Base-by-base conservation (phyloP, 2,888 invertebrate genomes). In the Nephrotoma appendiculata region DNA sequence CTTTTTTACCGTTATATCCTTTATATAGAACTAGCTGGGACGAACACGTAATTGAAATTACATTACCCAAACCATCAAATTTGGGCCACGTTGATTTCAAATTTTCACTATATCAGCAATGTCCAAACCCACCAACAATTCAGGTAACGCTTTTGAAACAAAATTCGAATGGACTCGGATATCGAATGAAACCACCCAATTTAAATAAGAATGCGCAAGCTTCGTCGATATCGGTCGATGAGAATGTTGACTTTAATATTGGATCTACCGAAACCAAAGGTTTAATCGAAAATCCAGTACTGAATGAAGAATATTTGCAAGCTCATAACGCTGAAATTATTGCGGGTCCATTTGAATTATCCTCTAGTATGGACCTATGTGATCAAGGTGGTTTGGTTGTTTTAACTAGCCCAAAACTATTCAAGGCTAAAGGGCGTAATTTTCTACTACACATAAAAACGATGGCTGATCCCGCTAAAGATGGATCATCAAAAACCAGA, bases 11-110 rank as follows among this genome's bases (percentile, higher is more conserved):
- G 86, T 87, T n/a, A 87, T 88, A 15, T 89, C 19, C 19, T 86
- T 84, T n/a, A 87, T 88, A 15, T 89, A 94, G 94, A 86, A 94
- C 96, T 41, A 97, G 98, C 0, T 98, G 97, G 96, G 97, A 98
- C 90, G 98, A 98, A 90, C 98, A 98, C 89, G 94, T 98, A 42
- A 95, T 98, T 89, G 98, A 98, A 91, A 92, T 98, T 6, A 96
- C 97, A 0, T 91, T 98, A 86, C 96, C 97, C 0, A 94, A 95
- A 88, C 95, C 95, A 86, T 94, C 95, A 2, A 94, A 94, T 48
- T 92, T 98, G 87, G 97, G 97, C n/a, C 98, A 98, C 89, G 95
- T 98, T 41, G 98, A 98, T 90, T 94, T 98, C 85, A 95, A 96
- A 88, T 98, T 98, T 90, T 95, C 95, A 0, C 92, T 98, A 45